These are phyloP conservation scores for Grammomys surdaster DNA, from an alignment of 2,113 vertebrate species.

Conservation along the genomic window DNA sequence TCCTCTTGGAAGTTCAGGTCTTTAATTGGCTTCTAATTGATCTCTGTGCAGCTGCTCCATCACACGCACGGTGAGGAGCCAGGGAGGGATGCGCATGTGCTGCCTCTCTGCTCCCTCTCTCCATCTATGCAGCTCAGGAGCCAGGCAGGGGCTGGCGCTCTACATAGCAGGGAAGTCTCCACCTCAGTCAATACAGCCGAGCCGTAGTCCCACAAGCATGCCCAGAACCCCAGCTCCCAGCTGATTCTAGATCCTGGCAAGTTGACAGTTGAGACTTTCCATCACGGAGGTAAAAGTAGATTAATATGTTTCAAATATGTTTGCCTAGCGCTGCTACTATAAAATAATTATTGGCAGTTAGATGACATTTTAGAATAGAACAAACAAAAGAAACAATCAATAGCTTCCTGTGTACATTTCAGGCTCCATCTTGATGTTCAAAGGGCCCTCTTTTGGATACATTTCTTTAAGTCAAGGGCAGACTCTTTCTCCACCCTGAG, in stretches of 20 bases:
- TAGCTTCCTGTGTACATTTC: not conserved
- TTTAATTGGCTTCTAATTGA: not conserved
- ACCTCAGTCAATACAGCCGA: not conserved
- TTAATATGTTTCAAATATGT: not conserved
- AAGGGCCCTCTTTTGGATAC: not conserved
- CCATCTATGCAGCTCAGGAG: too few species aligned
- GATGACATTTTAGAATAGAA: not conserved
- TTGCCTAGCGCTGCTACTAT: not conserved
- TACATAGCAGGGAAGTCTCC: not conserved
- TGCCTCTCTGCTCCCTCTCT: not conserved
- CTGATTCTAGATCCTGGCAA: not conserved
- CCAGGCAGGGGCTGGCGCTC: not conserved
- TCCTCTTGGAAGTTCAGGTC: not conserved
- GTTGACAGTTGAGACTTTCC: not conserved
- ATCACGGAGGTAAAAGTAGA: not conserved
- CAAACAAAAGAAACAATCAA: not conserved
- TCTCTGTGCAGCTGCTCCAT: not conserved
- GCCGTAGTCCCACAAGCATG: too few species aligned
- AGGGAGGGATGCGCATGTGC: not conserved
- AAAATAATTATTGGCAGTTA: conserved; percentile 15
- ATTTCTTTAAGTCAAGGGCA: not conserved
- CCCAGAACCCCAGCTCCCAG: not conserved
- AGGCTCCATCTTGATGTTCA: too few species aligned
- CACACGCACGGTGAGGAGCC: not conserved
- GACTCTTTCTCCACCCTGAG: not conserved